A percentile compares a stretch with the other conserved stretches of the same genome.
These are phyloP conservation scores for Notolabrus celidotus DNA, from an alignment of 2,797 vertebrate genomes.

Conservation along the genomic window DNA sequence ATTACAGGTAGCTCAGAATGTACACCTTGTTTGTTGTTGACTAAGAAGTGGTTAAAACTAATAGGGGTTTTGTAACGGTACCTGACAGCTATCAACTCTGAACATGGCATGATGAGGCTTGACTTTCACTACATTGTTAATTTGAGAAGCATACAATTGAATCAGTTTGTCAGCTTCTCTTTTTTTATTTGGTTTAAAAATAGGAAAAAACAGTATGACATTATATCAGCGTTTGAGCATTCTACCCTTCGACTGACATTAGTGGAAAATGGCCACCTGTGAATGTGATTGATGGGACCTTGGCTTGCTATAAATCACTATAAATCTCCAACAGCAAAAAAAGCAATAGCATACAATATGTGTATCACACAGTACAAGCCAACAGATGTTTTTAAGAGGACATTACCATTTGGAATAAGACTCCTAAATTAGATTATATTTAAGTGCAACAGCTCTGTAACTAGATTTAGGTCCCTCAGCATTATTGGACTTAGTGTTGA, in stretches of 20 bases:
- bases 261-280: background rate
- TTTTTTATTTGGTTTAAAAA: no score
- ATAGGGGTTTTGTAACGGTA: no score
- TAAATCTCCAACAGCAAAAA: background rate
- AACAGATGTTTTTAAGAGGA: background rate
- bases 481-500: conserved; percentile 31
- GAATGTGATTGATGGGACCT: background rate
- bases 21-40: no score
- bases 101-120: no score
- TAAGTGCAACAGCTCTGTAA: conserved; percentile 13
- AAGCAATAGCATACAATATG: background rate
- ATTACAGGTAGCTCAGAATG: no score
- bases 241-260: background rate
- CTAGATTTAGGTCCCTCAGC: background rate
- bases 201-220: no score
- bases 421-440: conserved; percentile 1
- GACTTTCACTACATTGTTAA: no score
- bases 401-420: background rate
- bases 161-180: no score
- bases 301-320: background rate
- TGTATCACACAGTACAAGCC: background rate
- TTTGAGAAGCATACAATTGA: no score
- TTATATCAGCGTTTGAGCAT: background rate
- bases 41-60: no score
- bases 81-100: no score